phyloP scores from a whole-genome alignment of 1,140 invertebrate species.

The Physella acuta region DNA sequence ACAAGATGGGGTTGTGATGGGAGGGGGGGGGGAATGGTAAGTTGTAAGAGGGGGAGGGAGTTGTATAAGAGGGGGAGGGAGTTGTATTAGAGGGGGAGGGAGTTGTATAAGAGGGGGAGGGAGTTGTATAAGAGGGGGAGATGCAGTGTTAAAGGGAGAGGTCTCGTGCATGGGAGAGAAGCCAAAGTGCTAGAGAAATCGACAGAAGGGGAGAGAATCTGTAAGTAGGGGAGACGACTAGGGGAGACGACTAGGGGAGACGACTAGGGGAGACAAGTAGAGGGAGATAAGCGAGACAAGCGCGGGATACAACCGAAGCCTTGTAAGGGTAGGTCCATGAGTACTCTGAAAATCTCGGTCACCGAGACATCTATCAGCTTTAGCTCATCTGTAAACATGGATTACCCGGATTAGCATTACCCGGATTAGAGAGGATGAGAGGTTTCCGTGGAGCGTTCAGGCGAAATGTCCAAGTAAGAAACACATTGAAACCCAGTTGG shows the following conservation, averaged over 20 bases:
- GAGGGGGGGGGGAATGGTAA: background rate
- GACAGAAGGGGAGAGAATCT: background rate
- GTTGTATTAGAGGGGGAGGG: background rate
- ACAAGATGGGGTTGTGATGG: background rate
- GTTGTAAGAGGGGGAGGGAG: background rate
- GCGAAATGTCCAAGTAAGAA: no score
- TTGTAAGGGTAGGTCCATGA: no score
- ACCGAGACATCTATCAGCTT: no score
- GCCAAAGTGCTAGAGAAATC: background rate
- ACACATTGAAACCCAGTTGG: no score
- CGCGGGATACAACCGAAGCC: no score
- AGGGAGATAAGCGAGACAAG: background rate
- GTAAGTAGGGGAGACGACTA: background rate
- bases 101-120: background rate
- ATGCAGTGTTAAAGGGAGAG: background rate
- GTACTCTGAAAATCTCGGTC: no score
- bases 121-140: background rate
- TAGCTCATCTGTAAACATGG: no score
- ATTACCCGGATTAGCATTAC: no score
- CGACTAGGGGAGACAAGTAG: background rate
- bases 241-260: background rate
- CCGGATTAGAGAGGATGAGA: no score
- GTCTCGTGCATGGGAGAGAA: background rate
- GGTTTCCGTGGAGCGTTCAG: no score
- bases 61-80: no score